These are phyloP conservation scores for Acipenser transmontanus DNA, from an alignment of 2,797 vertebrate genomes.

Conservation along the genomic window DNA sequence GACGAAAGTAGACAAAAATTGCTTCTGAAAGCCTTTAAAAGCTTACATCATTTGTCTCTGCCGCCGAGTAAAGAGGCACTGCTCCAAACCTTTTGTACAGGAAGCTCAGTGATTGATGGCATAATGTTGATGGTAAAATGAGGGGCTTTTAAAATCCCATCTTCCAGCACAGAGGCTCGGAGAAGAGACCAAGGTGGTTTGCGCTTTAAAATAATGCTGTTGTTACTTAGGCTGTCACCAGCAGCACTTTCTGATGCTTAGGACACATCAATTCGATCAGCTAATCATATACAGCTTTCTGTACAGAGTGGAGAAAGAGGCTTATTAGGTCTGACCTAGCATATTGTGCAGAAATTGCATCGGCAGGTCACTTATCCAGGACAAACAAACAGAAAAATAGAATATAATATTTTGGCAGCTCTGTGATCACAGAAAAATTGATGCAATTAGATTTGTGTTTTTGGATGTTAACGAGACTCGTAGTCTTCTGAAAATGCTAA, in stretches of 20 bases:
- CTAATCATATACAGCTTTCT: constrained; percentile 10
- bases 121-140: constrained; percentile 10
- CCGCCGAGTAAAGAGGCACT: background rate
- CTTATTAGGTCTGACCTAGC: too few relatives aligned
- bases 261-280: background rate
- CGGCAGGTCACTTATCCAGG: too few relatives aligned
- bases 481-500: too few relatives aligned
- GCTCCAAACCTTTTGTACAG: constrained; percentile 9
- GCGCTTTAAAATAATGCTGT: constrained; percentile 2
- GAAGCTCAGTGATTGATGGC: constrained; percentile 14
- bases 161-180: background rate
- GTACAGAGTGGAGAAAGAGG: background rate
- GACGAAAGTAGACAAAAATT: constrained; percentile 2
- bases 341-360: too few relatives aligned
- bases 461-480: too few relatives aligned
- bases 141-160: constrained; percentile 9
- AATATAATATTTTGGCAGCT: too few relatives aligned
- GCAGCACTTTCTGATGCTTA: background rate
- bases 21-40: constrained; percentile 11
- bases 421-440: too few relatives aligned
- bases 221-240: constrained; percentile 5
- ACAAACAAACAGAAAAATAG: too few relatives aligned
- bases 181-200: background rate
- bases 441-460: too few relatives aligned
- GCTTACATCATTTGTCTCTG: constrained; percentile 3